These are phyloP conservation scores for Knipowitschia caucasica DNA, from an alignment of 2,797 vertebrate genomes.

Conservation along the genomic window DNA sequence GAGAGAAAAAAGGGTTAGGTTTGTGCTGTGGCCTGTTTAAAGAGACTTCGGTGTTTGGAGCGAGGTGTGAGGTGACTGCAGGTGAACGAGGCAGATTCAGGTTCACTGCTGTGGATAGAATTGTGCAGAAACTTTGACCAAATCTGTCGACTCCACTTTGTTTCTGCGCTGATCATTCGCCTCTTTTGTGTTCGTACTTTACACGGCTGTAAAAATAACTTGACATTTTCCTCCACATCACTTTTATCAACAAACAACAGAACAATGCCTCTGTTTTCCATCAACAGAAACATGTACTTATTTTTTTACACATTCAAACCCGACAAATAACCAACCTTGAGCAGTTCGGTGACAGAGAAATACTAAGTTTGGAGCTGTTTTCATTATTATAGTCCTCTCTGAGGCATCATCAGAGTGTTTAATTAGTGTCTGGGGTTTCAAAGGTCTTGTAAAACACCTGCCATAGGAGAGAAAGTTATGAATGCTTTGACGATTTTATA, in stretches of 20 bases:
- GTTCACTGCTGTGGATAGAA: too few species aligned
- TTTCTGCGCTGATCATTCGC: too few species aligned
- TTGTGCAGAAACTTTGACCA: too few species aligned
- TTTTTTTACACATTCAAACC: background rate
- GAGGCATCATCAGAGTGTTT: background rate
- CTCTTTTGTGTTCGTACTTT: too few species aligned
- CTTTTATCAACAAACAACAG: background rate
- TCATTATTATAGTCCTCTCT: background rate
- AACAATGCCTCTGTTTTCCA: background rate
- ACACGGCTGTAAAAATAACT: too few species aligned
- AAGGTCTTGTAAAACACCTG: background rate
- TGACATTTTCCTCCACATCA: background rate
- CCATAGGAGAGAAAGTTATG: background rate
- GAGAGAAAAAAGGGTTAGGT: constrained; percentile 16
- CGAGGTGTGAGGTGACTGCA: background rate
- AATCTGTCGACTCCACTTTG: too few species aligned
- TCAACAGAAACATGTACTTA: constrained; percentile 6
- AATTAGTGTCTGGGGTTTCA: constrained; percentile 2
- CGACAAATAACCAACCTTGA: constrained; percentile 12
- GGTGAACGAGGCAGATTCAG: background rate
- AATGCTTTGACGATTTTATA: background rate
- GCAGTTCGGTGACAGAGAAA: background rate
- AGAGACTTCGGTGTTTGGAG: constrained; percentile 5
- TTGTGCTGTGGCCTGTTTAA: constrained; percentile 4
- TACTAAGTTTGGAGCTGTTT: background rate